Base-by-base conservation (phyloP, 1,140 invertebrate species). In the Diabrotica virgifera region DNA sequence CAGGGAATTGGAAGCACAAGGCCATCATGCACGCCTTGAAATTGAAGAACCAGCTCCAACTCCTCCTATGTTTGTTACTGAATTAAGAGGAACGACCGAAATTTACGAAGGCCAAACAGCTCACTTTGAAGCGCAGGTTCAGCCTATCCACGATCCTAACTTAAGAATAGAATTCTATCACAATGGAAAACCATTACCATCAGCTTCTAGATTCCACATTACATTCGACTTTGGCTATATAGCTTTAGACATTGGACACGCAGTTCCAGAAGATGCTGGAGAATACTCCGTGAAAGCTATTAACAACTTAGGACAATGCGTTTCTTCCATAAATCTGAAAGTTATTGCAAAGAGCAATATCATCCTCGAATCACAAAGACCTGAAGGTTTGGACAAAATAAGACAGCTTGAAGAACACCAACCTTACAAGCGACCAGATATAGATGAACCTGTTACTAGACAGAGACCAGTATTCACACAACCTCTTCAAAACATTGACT, bases 151-250 rank as follows among this genome's bases (percentile, higher is more conserved):
- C 69, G 95, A 97, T 83, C 89, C 93, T 2, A 95, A 93, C 77
- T 80, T 97, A 63, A 85, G 91, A 62, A 91, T 96, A 66, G 93
- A 96, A 80, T 95, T 95, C 82, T 95, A 90, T 74, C 92, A 95
- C 71, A 94, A 96, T 77, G 93, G 91, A 63, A 93, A 94, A 80
- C 90, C 92, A 37, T 80, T 96, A 70, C 89, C 89, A 76, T 92
- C 91, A 69, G 92, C 91, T 52, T 87, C 92, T 53, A 85, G 93
- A 72, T 95, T 93, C 87, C 94, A 96, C 79, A 93, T 94, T 68
- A 95, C 94, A 54, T 94, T 94, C 75, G 95, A 97, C 80, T 98
- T 98, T 82, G 95, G 95, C 71, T 97, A 96, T 71, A 91, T 96
- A 57, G 92, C 94, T 51, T 81, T 98, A 67, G 95, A 97, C 79